Evolutionary conservation across 2,797 vertebrate species (phyloP).

Genomic region (Alca torda): DNA sequence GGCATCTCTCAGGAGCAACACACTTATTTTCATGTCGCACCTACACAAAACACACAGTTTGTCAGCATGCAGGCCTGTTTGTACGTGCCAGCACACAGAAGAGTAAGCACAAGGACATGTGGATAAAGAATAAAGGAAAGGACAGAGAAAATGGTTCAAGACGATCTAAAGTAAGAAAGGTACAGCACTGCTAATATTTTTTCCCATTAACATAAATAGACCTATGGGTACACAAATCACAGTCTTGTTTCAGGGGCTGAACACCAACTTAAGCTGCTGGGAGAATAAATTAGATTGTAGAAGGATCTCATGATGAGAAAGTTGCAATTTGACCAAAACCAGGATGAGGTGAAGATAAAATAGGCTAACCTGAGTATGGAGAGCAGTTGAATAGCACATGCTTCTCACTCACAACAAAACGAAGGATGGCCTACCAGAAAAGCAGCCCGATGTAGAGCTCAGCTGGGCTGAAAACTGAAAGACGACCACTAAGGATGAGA

Average conservation of each 20-base stretch:
- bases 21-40: constrained; percentile 87
- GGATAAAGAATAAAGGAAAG: neutral
- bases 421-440: neutral
- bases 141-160: neutral
- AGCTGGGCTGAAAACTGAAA: neutral
- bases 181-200: neutral
- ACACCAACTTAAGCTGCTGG: neutral
- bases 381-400: neutral
- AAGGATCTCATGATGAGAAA: neutral
- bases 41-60: constrained; percentile 67
- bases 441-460: neutral
- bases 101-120: neutral
- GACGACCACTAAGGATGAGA: neutral
- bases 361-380: neutral
- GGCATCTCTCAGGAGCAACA: constrained; percentile 86
- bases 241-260: neutral
- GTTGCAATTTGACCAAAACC: neutral
- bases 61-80: neutral
- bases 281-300: neutral
- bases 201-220: neutral
- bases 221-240: neutral
- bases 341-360: neutral
- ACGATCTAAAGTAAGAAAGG: neutral
- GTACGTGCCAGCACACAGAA: rapidly evolving
- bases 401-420: neutral